Evolutionary conservation across 1,140 invertebrate genomes (phyloP).

Genomic region (Orchesella cincta): DNA sequence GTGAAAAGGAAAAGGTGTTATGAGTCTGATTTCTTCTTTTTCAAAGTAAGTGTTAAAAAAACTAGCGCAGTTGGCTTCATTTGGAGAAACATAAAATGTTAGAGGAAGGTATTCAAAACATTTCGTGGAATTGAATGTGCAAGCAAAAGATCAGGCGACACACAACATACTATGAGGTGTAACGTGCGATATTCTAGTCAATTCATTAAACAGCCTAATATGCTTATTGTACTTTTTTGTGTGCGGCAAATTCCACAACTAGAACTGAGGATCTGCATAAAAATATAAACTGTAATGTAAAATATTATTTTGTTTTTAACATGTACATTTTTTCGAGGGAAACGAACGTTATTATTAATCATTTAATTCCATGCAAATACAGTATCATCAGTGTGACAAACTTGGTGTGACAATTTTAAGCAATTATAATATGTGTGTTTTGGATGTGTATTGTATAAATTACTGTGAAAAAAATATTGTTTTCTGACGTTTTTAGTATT

Average conservation of each 20-base stretch:
- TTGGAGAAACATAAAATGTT: no score
- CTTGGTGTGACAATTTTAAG: background rate
- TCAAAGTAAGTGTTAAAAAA: background rate
- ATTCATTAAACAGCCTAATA: constrained; percentile 23
- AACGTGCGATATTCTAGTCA: constrained; percentile 26
- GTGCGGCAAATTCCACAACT: background rate
- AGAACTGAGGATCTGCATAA: constrained; percentile 1
- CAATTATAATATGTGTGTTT: no score
- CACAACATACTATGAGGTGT: constrained; percentile 13
- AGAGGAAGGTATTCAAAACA: no score
- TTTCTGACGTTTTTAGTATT: background rate
- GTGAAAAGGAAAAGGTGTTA: background rate
- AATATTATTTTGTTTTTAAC: constrained; percentile 12
- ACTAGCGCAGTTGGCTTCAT: no score
- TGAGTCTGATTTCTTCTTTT: background rate
- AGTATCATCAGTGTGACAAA: background rate
- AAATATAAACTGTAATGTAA: background rate
- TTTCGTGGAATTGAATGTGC: no score
- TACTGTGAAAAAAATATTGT: background rate
- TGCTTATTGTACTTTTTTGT: constrained; percentile 13
- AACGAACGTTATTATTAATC: background rate
- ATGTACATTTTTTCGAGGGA: no score
- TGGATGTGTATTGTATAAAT: no score
- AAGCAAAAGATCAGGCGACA: no score
- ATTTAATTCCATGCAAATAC: background rate